A percentile compares a stretch with the other conserved stretches of the same genome.
Conservation (phyloP, 2,888 invertebrate genomes). For the Drosophila colorata region DNA sequence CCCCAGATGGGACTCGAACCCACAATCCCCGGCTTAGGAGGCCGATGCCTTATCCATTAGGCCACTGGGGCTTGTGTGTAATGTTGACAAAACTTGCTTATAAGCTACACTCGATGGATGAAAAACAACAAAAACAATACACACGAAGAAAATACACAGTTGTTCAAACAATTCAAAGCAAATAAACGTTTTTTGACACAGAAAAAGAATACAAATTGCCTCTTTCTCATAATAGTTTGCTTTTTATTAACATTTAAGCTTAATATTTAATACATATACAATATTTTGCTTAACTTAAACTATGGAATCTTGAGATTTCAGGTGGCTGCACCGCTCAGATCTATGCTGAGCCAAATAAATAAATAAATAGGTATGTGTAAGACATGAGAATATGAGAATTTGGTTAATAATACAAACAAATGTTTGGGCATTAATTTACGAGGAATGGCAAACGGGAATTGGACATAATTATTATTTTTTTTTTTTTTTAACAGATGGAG, state of each 20-base stretch:
- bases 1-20: constrained; percentile 70
- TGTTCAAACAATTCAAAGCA: constrained; percentile 23
- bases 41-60: constrained; percentile 74
- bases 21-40: constrained; percentile 73
- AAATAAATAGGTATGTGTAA: not conserved
- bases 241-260: constrained; percentile 22
- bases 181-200: not conserved
- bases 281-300: not conserved
- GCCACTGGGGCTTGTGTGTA: constrained; percentile 55
- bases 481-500: too few relatives aligned
- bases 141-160: constrained; percentile 21
- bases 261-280: not conserved
- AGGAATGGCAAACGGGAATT: constrained; percentile 13
- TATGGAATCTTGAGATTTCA: constrained; percentile 2
- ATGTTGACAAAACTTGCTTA: constrained; percentile 1
- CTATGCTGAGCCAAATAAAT: constrained; percentile 5
- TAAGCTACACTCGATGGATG: constrained; percentile 8
- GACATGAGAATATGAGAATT: constrained; percentile 1
- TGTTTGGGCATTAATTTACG: not conserved
- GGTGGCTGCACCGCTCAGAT: constrained; percentile 6
- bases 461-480: too few relatives aligned
- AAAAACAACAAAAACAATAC: constrained; percentile 2
- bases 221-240: not conserved
- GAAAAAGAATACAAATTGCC: not conserved
- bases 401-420: not conserved